Evolutionary conservation across 2,113 vertebrate species (phyloP).

Genomic region (Triplophysa dalaica): DNA sequence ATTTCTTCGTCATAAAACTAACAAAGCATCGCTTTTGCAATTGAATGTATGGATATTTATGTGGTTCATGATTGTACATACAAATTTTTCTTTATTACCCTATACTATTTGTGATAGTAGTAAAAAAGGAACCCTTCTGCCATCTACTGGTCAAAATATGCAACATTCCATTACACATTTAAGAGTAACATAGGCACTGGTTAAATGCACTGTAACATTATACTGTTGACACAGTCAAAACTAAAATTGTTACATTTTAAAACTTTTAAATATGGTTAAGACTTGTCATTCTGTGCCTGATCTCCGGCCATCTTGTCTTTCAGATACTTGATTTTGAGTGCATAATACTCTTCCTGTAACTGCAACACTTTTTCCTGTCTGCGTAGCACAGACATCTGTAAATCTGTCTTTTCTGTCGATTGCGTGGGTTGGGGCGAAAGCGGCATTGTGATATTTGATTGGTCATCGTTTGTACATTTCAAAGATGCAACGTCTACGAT

Average conservation of each 20-base stretch:
- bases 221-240: too few species aligned
- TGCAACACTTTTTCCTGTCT: slow-evolving; percentile 46
- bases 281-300: slow-evolving; percentile 4
- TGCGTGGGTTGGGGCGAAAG: slow-evolving; percentile 19
- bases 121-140: slow-evolving; percentile 23
- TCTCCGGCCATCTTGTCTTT: slow-evolving; percentile 46
- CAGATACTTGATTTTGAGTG: slow-evolving; percentile 51
- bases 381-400: slow-evolving; percentile 43
- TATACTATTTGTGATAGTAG: not conserved
- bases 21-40: too few species aligned
- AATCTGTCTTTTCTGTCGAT: slow-evolving; percentile 37
- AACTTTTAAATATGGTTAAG: not conserved
- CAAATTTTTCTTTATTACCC: too few species aligned
- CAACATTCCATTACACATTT: not conserved
- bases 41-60: too few species aligned
- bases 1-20: too few species aligned
- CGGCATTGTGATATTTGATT: slow-evolving; percentile 20
- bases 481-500: slow-evolving; percentile 18
- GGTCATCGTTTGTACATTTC: slow-evolving; percentile 29
- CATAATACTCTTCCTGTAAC: slow-evolving; percentile 54
- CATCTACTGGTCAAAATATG: slow-evolving; percentile 37
- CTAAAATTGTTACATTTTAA: not conserved
- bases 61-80: not conserved
- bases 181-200: too few species aligned
- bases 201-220: too few species aligned